Percentiles rank a stretch among this genome's conserved stretches.
Evolutionary conservation across 64 coral and sea anemone genomes (phyloP).

Genomic region (Porites australiensis): DNA sequence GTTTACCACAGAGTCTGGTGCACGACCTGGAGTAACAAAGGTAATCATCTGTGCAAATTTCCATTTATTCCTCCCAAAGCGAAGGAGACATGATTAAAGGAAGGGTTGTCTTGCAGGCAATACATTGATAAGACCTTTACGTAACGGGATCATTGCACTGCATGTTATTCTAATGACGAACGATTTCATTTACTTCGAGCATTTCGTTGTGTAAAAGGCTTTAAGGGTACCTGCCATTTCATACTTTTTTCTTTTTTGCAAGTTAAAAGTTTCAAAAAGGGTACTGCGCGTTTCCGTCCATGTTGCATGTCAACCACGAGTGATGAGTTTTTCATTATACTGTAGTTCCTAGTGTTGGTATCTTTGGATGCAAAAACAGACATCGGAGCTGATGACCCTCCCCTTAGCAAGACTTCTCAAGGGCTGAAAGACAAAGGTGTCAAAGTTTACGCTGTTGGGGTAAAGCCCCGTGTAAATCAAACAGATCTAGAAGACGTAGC

Average conservation of each 20-base stretch:
- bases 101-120: too few species aligned
- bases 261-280: too few species aligned
- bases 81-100: not conserved
- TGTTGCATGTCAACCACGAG: too few species aligned
- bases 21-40: slow-evolving; percentile 57
- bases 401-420: slow-evolving; percentile 9
- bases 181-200: too few species aligned
- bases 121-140: too few species aligned
- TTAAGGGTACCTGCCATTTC: too few species aligned
- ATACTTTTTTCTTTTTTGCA: too few species aligned
- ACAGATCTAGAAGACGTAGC: slow-evolving; percentile 50
- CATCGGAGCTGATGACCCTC: not conserved
- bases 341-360: slow-evolving; percentile 55
- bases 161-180: too few species aligned
- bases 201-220: too few species aligned
- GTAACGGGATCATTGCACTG: too few species aligned
- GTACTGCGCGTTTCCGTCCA: too few species aligned
- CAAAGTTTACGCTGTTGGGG: slow-evolving; percentile 33
- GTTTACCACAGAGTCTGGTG: slow-evolving; percentile 40
- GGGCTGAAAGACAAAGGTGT: slow-evolving; percentile 36
- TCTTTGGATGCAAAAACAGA: not conserved
- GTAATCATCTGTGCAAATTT: not conserved
- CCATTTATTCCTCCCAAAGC: too few species aligned
- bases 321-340: not conserved
- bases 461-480: slow-evolving; percentile 11